Conservation (phyloP, 30 jellyfish, hydroid and myxozoan species). For the Euphysa ruthae region DNA sequence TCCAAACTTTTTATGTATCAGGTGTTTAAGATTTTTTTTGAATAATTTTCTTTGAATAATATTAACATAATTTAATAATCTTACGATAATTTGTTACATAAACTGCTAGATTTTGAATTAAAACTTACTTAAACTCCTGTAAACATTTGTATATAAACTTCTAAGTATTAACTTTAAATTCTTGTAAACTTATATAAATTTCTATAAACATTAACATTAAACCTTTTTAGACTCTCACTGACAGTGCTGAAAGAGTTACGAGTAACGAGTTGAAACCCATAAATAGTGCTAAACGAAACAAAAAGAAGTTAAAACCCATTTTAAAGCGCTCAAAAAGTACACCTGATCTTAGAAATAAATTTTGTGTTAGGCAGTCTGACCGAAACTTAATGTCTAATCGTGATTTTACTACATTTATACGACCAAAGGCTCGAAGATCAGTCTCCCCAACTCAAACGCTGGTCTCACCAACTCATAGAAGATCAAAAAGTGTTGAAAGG, state of each 20-base stretch:
- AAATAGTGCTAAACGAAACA: neutral
- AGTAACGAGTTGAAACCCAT: neutral
- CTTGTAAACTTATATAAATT: too few species aligned
- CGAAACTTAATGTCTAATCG: constrained; percentile 61
- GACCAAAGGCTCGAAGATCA: constrained; percentile 98
- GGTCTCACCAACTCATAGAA: constrained; percentile 45
- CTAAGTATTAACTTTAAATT: too few species aligned
- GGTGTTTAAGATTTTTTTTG: too few species aligned
- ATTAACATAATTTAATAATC: too few species aligned
- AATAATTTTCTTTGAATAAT: too few species aligned
- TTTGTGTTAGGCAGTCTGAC: constrained; percentile 66
- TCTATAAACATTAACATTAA: too few species aligned
- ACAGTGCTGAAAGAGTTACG: neutral
- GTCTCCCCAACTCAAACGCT: constrained; percentile 72
- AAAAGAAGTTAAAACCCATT: neutral
- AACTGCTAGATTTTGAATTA: too few species aligned
- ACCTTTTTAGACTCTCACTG: too few species aligned
- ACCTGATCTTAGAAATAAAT: constrained; percentile 29
- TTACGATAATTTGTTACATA: too few species aligned
- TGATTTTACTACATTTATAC: constrained; percentile 87
- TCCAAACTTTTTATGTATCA: too few species aligned
- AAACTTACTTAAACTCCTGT: too few species aligned
- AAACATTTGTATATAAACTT: too few species aligned
- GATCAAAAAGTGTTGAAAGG: neutral
- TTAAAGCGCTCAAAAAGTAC: constrained; percentile 11